Conservation (phyloP, 1,140 invertebrate species). For the Euglossa dilemma region DNA sequence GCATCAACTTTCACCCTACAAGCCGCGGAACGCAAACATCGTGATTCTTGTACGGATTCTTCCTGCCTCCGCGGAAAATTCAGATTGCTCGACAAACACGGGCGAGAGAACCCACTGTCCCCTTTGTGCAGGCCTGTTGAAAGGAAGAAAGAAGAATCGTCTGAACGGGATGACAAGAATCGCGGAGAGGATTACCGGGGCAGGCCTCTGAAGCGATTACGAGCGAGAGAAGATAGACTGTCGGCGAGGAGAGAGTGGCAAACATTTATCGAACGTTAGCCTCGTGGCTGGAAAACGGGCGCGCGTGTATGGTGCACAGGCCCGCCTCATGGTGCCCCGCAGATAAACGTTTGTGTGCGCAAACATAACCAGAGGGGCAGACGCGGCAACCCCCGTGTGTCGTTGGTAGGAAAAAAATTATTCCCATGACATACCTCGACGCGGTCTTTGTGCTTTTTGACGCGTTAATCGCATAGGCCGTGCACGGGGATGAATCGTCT, state of each 20-base stretch:
- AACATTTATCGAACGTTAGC: conserved; percentile 53
- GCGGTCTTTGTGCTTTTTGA: conserved; percentile 71
- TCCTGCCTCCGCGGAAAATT: conserved; percentile 10
- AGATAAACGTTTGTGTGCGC: conserved; percentile 75
- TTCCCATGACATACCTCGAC: conserved; percentile 75
- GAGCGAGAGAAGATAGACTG: conserved; percentile 27
- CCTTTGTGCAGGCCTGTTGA: too few species aligned
- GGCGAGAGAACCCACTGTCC: too few species aligned
- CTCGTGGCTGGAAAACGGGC: conserved; percentile 30
- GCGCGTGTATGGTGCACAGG: conserved; percentile 9
- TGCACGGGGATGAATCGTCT: conserved; percentile 51
- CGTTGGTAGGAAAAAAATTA: conserved; percentile 63
- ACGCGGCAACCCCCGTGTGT: conserved; percentile 26
- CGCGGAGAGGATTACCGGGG: conserved; percentile 57
- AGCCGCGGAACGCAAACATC: conserved; percentile 14
- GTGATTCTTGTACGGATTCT: conserved; percentile 11
- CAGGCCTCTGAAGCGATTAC: conserved; percentile 21
- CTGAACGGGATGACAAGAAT: conserved; percentile 43
- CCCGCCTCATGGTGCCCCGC: conserved; percentile 64
- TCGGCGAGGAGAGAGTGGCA: conserved; percentile 11
- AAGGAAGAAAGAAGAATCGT: neutral
- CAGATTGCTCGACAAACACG: conserved; percentile 10
- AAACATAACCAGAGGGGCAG: conserved; percentile 72
- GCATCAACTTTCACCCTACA: conserved; percentile 23
- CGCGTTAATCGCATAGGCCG: conserved; percentile 77